Base-by-base conservation (phyloP, 2,113 vertebrate genomes). In the Phaethon lepturus region DNA sequence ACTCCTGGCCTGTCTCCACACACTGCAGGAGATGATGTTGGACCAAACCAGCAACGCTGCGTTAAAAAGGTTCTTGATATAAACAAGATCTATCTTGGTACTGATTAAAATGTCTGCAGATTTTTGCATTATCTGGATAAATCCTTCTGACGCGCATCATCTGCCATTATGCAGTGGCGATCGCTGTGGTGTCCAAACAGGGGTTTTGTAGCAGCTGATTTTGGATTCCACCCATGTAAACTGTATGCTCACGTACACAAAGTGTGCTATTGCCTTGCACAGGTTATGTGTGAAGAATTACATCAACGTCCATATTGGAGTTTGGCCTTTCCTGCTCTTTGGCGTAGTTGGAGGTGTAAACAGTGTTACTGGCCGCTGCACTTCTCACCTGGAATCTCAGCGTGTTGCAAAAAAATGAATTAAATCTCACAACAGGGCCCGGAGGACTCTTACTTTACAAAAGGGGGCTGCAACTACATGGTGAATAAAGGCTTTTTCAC, bases 1-100 rank as follows among this genome's bases (percentile, higher is more conserved):
- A 97, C 98, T 98, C 98, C 98, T 98, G 98, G 98, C 98, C 98
- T 98, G 98, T 97, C 98, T 98, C 98, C 98, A 98, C 97, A 97
- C 98, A 98, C 98, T 97, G 98, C 98, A 97, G 98, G 98, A 98
- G 98, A 98, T 97, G 96, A 97, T 98, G 98, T 98, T 66, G 95
- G 98, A 98, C 98, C 98, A 98, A 98, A 98, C 98, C 97, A 98
- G 96, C 97, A 97, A 97, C 67, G 95, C 93, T 84, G 97, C 42
- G 59, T 97, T 98, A 95, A 97, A 98, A 97, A 97, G 97, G 94
- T 95, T 97, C 97, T 98, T 97, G 96, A 91, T 98, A 97, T 76
- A 98, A 97, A 97, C 96, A 93, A 97, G 95, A 95, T 97, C 95
- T 94, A 90, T 97, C 97, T 97, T 97, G 74, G 93, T 98, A 97